phyloP scores from a whole-genome alignment of 2,888 invertebrate genomes.

The Eupithecia inturbata region DNA sequence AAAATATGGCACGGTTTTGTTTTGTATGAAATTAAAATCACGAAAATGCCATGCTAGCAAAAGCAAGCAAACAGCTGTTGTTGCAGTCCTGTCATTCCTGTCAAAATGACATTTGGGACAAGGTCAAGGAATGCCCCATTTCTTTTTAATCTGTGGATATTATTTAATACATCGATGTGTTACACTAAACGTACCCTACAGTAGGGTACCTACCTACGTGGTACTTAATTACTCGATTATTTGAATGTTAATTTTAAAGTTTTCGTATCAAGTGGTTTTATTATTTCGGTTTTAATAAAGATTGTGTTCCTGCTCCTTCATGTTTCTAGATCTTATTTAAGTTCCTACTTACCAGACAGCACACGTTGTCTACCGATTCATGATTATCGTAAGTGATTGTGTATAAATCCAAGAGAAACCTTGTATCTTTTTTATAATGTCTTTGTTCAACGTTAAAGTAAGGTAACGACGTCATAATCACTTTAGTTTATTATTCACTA shows the following conservation, averaged over 20 bases:
- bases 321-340: background rate
- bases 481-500: constrained; percentile 5
- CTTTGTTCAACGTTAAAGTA: constrained; percentile 85
- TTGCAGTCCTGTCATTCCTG: constrained; percentile 59
- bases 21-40: constrained; percentile 56
- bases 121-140: constrained; percentile 70
- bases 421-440: constrained; percentile 94
- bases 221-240: background rate
- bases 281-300: background rate
- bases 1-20: constrained; percentile 70
- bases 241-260: background rate
- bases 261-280: background rate
- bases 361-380: constrained; percentile 89
- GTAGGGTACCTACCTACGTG: no score
- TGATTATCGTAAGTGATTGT: constrained; percentile 93
- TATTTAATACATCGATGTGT: constrained; percentile 6
- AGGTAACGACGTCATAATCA: constrained; percentile 78
- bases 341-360: constrained; percentile 84
- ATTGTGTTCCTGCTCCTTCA: background rate
- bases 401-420: constrained; percentile 92
- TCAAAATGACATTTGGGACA: constrained; percentile 80
- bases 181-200: no score
- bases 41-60: constrained; percentile 21
- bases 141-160: constrained; percentile 48
- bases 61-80: constrained; percentile 31